phyloP scores from a whole-genome alignment of 2,113 vertebrate genomes.

The Elaphurus davidianus region DNA sequence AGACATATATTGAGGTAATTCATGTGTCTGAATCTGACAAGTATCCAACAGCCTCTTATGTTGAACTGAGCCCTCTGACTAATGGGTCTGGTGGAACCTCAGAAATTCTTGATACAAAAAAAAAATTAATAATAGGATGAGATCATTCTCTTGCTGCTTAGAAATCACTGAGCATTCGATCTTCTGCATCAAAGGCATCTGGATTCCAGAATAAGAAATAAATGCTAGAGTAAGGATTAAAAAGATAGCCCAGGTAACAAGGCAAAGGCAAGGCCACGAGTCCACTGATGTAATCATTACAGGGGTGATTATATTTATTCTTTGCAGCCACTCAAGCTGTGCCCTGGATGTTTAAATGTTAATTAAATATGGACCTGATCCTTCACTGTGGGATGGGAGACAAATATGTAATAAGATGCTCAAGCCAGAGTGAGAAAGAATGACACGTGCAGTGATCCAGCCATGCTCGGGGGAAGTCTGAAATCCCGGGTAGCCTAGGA shows the following conservation, averaged over 20 bases:
- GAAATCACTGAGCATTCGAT: background rate
- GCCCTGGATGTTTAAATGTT: background rate
- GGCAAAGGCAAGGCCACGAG: rapidly evolving
- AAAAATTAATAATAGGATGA: background rate
- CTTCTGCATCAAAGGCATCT: background rate
- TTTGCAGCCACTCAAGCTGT: background rate
- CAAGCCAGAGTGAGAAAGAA: background rate
- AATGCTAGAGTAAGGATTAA: background rate
- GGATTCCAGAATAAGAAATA: background rate
- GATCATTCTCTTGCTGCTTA: background rate
- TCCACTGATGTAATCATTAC: background rate
- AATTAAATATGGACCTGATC: background rate
- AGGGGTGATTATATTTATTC: background rate
- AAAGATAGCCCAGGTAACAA: background rate
- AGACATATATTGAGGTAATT: background rate
- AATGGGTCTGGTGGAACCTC: background rate
- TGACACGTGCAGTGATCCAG: background rate
- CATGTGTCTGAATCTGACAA: background rate
- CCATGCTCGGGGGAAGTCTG: background rate
- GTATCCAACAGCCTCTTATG: background rate
- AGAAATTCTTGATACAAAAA: background rate
- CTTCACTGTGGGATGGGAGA: background rate
- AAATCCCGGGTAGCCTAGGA: background rate
- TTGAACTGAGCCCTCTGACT: background rate
- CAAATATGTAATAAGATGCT: background rate